These are phyloP conservation scores for Heliocidaris tuberculata DNA, from an alignment of 35 echinoderm and acorn worm species.

Conservation along the genomic window DNA sequence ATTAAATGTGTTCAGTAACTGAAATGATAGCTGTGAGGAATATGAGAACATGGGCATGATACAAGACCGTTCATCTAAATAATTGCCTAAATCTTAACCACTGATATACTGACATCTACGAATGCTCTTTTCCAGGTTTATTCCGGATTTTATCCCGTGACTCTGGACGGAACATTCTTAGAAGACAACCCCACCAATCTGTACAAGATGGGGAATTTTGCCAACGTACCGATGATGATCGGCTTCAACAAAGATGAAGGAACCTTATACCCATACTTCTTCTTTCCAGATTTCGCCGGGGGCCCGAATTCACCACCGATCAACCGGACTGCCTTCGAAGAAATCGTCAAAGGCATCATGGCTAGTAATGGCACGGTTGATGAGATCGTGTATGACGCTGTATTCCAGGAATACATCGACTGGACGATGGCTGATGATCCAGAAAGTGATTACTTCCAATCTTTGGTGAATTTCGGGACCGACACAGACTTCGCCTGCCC, in stretches of 20 bases:
- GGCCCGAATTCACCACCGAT: background rate
- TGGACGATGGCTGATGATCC: constrained; percentile 58
- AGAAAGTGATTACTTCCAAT: constrained; percentile 44
- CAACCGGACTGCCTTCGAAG: constrained; percentile 26
- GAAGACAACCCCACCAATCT: constrained; percentile 57
- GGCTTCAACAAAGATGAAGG: constrained; percentile 77
- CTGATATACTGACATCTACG: no score
- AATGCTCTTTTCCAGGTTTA: no score
- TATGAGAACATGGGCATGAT: no score
- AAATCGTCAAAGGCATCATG: background rate
- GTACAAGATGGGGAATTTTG: constrained; percentile 50
- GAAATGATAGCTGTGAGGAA: no score
- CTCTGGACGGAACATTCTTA: constrained; percentile 66
- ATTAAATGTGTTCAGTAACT: no score
- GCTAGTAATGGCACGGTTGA: constrained; percentile 26
- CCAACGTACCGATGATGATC: constrained; percentile 56
- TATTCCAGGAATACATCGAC: constrained; percentile 63
- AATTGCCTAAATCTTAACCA: no score
- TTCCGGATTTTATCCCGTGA: constrained; percentile 39
- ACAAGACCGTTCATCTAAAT: no score
- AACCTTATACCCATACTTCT: constrained; percentile 35
- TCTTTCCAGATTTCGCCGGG: constrained; percentile 16
- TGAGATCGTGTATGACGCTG: constrained; percentile 40
- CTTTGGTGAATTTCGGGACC: constrained; percentile 41
- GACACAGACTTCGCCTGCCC: constrained; percentile 63